A percentile compares a stretch with the other conserved stretches of the same genome.
These are phyloP conservation scores for Pseudochaenichthys georgianus DNA, from an alignment of 2,797 vertebrate genomes.

Conservation along the genomic window DNA sequence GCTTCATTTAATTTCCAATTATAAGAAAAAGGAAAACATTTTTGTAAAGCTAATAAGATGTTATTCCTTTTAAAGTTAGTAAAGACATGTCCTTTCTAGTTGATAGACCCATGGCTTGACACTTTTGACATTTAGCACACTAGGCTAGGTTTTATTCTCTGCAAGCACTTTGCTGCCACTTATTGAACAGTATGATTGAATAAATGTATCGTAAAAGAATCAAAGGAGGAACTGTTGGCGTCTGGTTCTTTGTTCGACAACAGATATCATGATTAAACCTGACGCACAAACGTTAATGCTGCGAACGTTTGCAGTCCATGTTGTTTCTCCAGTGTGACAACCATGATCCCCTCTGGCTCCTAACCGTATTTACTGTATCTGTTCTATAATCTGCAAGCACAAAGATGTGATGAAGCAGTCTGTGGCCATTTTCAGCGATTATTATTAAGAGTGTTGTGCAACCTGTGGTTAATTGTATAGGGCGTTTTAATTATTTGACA, in stretches of 20 bases:
- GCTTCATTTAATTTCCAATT: background rate
- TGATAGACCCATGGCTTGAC: background rate
- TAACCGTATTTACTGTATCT: constrained; percentile 57
- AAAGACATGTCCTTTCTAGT: background rate
- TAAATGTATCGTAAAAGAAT: constrained; percentile 14
- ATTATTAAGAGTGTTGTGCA: background rate
- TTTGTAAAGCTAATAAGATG: background rate
- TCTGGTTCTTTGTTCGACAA: constrained; percentile 11
- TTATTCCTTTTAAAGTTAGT: background rate
- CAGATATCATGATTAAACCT: constrained; percentile 29
- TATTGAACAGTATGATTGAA: constrained; percentile 3
- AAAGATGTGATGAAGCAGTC: constrained; percentile 24
- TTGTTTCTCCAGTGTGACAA: constrained; percentile 36
- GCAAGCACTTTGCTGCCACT: constrained; percentile 8
- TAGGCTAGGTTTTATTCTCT: background rate
- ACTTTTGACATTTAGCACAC: constrained; percentile 2
- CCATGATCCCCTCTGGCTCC: constrained; percentile 25
- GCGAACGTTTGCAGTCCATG: constrained; percentile 9
- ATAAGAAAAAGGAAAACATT: background rate
- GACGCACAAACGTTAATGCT: constrained; percentile 29
- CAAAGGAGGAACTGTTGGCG: constrained; percentile 13
- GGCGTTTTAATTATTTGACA: background rate
- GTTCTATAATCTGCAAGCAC: constrained; percentile 46
- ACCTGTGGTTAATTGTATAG: background rate
- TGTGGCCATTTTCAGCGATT: background rate